Evolutionary conservation across 2,888 invertebrate genomes (phyloP).

Genomic region (Drosophila mettleri): DNA sequence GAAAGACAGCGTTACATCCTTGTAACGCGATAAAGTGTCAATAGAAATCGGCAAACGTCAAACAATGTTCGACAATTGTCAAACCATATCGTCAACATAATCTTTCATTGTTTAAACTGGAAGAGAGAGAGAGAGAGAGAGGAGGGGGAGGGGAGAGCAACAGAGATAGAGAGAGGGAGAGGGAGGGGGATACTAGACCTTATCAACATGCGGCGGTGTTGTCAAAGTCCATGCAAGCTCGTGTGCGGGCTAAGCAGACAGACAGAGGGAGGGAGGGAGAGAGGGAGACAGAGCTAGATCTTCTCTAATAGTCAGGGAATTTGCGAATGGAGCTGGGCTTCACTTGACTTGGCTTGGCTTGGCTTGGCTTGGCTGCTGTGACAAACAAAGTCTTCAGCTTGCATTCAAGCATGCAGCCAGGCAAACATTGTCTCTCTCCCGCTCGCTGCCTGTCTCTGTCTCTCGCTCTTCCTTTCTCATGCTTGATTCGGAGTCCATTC

Average conservation of each 20-base stretch:
- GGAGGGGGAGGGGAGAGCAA: not conserved
- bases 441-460: not conserved
- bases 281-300: not conserved
- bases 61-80: slow-evolving; percentile 82
- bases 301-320: slow-evolving; percentile 23
- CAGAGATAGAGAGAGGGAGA: slow-evolving; percentile 3
- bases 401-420: slow-evolving; percentile 75
- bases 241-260: slow-evolving; percentile 62
- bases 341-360: not conserved
- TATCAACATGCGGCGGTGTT: slow-evolving; percentile 77
- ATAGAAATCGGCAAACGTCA: slow-evolving; percentile 80
- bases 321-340: slow-evolving; percentile 42
- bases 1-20: slow-evolving; percentile 79
- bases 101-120: slow-evolving; percentile 73
- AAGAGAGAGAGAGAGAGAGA: not conserved
- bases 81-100: slow-evolving; percentile 79
- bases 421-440: slow-evolving; percentile 65
- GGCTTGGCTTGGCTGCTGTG: slow-evolving; percentile 5
- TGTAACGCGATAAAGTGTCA: slow-evolving; percentile 74
- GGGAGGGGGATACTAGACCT: slow-evolving; percentile 38
- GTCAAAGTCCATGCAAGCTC: slow-evolving; percentile 68
- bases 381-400: slow-evolving; percentile 42
- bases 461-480: not conserved
- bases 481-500: slow-evolving; percentile 68
- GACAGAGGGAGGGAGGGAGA: not conserved